Evolutionary conservation across 1,140 invertebrate genomes (phyloP), one percentile per base, ranked within the genome.

Genomic region (Drosophila orena): DNA sequence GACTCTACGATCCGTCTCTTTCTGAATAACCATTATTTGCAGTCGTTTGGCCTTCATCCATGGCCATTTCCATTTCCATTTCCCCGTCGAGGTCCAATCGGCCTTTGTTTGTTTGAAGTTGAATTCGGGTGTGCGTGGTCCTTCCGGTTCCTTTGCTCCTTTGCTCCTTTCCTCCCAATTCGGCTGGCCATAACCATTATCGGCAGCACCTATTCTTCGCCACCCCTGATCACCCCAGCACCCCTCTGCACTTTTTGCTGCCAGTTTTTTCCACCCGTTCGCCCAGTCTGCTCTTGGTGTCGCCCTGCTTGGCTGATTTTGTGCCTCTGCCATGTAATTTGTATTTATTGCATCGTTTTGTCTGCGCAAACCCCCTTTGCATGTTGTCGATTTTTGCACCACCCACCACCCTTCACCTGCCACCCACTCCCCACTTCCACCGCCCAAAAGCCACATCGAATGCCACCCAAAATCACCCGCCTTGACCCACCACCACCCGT

Each of bases 311-410:
- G 68, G 57, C 68, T 79, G 70, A 77, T 84, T 83, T 61, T 88
- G 65, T 72, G 79, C 83, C 78, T 62, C 79, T 50, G 78, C 83
- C 76, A 83, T 88, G 84, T 89, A 89, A 89, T 89, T 89, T 89
- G 84, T 89, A 89, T 89, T 89, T 89, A 89, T 89, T 89, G 84
- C 84, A 89, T 89, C 84, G 84, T 89, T 89, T 89, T 89, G 84
- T 89, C 84, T 89, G 84, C 84, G 80, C 84, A 84, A 89, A 77
- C 85, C 89, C 84, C 85, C 79, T 89, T 89, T 89, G 84, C 84
- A 89, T 89, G 84, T 84, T 84, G 62, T 85, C 80, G 77, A 80
- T 79, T 85, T 60, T 79, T 57, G 69, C 17, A 40, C 56, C 54
- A 35, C 8, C 43, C 35, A 43, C 27, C 12, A 0, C 38, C 38